Percentiles rank a stretch among this genome's conserved stretches.
Conservation (phyloP, 2,888 invertebrate genomes). For the Coecobrya sp. region DNA sequence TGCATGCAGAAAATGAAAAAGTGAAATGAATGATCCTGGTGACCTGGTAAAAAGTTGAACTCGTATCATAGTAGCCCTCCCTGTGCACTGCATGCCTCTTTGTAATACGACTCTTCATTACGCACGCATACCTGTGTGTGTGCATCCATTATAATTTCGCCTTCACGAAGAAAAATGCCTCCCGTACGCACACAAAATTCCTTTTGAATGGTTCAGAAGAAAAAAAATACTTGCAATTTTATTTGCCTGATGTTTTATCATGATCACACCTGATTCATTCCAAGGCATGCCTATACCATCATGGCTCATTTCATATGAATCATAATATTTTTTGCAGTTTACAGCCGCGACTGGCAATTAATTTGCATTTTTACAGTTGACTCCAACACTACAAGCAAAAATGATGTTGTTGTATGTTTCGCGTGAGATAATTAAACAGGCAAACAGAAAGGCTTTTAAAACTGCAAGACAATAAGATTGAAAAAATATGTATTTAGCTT, state of each 20-base stretch:
- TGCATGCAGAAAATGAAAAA: constrained; percentile 62
- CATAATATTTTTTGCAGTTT: neutral
- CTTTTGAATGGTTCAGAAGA: constrained; percentile 34
- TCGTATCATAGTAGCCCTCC: neutral
- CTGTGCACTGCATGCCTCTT: neutral
- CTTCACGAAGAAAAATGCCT: constrained; percentile 26
- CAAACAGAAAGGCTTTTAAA: constrained; percentile 40
- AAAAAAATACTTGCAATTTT: constrained; percentile 23
- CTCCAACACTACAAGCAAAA: constrained; percentile 34
- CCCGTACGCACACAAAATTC: constrained; percentile 23
- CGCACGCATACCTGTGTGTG: neutral
- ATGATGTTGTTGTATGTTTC: constrained; percentile 20
- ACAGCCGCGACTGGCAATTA: constrained; percentile 24
- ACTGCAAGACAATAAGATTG: neutral
- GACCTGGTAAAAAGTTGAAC: constrained; percentile 67
- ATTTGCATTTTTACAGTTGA: constrained; percentile 50
- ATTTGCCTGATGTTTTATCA: constrained; percentile 7
- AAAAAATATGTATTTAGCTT: constrained; percentile 20
- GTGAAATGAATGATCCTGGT: constrained; percentile 76
- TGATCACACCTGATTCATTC: constrained; percentile 36
- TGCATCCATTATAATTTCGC: neutral
- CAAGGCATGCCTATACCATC: neutral
- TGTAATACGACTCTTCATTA: neutral
- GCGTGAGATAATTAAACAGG: constrained; percentile 52
- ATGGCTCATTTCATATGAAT: constrained; percentile 21